Base-by-base conservation (phyloP, 2,888 invertebrate genomes). In the Conistra vaccinii region DNA sequence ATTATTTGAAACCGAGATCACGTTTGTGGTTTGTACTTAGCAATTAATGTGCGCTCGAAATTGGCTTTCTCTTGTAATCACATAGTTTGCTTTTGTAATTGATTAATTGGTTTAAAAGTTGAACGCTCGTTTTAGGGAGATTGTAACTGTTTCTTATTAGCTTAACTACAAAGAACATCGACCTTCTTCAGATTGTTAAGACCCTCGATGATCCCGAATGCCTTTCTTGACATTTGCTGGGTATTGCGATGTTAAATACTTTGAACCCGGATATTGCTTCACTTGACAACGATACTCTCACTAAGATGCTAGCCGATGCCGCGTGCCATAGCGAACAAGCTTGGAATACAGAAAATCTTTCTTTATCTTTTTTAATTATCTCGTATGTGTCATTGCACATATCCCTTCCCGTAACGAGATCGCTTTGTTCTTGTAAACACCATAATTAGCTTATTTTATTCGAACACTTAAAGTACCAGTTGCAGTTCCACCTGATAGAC, bases 1-100 rank as follows among this genome's bases (percentile, higher is more conserved):
- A 91, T 91, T 90, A 90, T 91, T 89, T 89, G 88, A 89, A 88
- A 88, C 86, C 58, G 63, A 85, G 88, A 87, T 87, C 90, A 87
- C 85, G 88, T 85, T 81, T 82, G 79, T 85, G 69, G 76, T 75
- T 81, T 61, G 76, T 85, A 76, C 84, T 75, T 83, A 74, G 88
- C 89, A 91, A 91, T 91, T 90, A 91, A 91, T 85, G 84, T 85
- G 78, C 78, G 77, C 85, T 83, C 85, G 84, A 83, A 87, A 87
- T 87, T 83, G 82, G 85, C 90, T 90, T 91, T 91, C 91, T 89
- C 90, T 85, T 73, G 84, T 88, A 86, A 86, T 83, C 88, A 85
- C 80, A 85, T 77, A 83, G 85, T 88, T 88, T 80, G 76, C 81
- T 88, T 81, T 82, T 70, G 80, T 88, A 88, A 88, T 88, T 88